A percentile compares a stretch with the other conserved stretches of the same genome.
Conservation (phyloP, 2,888 invertebrate species). For the Pachydiplax longipennis region DNA sequence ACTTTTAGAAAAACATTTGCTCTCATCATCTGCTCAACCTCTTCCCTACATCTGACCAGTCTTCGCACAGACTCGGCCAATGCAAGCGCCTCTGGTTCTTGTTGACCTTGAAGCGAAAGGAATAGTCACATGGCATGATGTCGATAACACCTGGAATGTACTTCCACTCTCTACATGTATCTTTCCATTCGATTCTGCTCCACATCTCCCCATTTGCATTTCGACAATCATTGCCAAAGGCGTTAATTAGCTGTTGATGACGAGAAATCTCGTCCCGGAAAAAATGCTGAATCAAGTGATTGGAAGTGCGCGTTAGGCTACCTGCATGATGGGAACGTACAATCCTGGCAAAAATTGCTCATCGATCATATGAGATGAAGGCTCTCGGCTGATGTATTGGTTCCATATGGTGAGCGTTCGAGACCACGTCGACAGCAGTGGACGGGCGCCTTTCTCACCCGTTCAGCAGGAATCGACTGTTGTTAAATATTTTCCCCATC, state of each 20-base stretch:
- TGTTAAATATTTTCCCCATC: too few species aligned
- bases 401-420: too few species aligned
- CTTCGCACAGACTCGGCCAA: neutral
- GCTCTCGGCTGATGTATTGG: too few species aligned
- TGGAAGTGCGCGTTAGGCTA: neutral
- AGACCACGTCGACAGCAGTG: too few species aligned
- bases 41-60: neutral
- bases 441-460: too few species aligned
- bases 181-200: neutral
- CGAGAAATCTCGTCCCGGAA: neutral
- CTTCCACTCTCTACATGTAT: neutral
- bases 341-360: neutral
- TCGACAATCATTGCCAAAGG: neutral
- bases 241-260: neutral
- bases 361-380: too few species aligned
- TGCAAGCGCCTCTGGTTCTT: neutral
- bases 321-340: too few species aligned
- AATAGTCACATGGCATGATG: conserved; percentile 11
- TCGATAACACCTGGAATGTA: neutral
- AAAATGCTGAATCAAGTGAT: neutral
- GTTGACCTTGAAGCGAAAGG: conserved; percentile 8
- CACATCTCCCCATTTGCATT: neutral
- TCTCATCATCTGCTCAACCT: too few species aligned
- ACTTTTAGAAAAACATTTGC: neutral
- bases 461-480: too few species aligned